Base-by-base conservation (phyloP, 2,797 vertebrate genomes). In the Clarias laeviceps region DNA sequence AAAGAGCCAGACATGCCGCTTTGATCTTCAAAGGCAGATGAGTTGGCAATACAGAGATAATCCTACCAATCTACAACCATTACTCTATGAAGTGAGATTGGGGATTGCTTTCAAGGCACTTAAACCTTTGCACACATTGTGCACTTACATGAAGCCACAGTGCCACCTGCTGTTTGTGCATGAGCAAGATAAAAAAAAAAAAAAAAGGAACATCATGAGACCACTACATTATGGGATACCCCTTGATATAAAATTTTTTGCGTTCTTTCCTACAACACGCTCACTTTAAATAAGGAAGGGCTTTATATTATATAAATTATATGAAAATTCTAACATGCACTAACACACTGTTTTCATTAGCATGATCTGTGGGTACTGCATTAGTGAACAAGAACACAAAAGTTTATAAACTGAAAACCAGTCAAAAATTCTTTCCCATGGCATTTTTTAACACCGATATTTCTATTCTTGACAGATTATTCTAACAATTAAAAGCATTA, bases 1-100 rank as follows among this genome's bases (percentile, higher is more conserved):
- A 91, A 93, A 91, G 93, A 89, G 85, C 84, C 50, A 78, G 66
- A 65, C 73, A 40, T 68, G 90, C 5, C 20, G 76, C 93, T 94
- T 95, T 96, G 92, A 95, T 95, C 94, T 94, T 95, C 94, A 95
- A 95, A 96, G 94, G 83, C 82, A 92, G 93, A 94, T 92, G 93
- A 92, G 90, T 86, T 87, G 90, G 90, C 92, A 94, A 94, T 94
- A 94, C 93, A 89, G 90, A 90, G 91, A 93, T 93, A 94, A 94
- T 93, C 93, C 90, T 85, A 84, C 89, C 87, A 93, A 93, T 93
- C 91, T 91, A 73, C 89, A 90, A 88, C 91, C 89, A 93, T 94
- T 94, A 93, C 89, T 88, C 83, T 89, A 88, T 9, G 90, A 89
- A 91, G 91, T 89, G 5, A 81, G 20, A 65, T 54, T 15, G 18